Evolutionary conservation across 2,797 vertebrate species (phyloP).

Genomic region (Leuciscus waleckii): DNA sequence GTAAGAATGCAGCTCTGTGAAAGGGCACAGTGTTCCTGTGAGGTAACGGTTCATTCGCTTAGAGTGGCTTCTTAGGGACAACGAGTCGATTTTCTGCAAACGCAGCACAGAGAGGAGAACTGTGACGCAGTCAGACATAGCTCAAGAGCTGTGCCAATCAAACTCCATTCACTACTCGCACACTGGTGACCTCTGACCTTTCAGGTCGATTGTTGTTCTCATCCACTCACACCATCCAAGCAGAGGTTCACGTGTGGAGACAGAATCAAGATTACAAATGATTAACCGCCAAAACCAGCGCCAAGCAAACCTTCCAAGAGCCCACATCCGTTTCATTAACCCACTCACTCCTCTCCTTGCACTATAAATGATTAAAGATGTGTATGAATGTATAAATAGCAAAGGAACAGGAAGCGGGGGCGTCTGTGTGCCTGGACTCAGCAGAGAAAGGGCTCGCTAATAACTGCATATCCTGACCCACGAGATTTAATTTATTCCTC

Average conservation of each 20-base stretch:
- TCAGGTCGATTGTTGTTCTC: constrained; percentile 37
- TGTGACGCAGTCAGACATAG: constrained; percentile 1
- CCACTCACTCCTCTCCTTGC: constrained; percentile 68
- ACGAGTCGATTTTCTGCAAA: constrained; percentile 17
- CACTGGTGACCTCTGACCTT: not conserved
- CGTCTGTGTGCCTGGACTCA: constrained; percentile 46
- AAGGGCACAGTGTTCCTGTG: constrained; percentile 16
- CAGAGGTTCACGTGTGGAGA: constrained; percentile 40
- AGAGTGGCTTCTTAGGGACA: constrained; percentile 1
- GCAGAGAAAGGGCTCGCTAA: constrained; percentile 4
- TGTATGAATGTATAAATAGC: constrained; percentile 72
- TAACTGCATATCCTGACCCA: not conserved
- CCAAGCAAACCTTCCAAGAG: constrained; percentile 60
- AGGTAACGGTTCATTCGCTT: not conserved
- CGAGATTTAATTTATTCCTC: not conserved
- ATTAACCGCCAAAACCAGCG: constrained; percentile 57
- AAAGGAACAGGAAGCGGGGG: constrained; percentile 56
- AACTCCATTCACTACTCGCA: constrained; percentile 7
- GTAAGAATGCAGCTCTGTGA: constrained; percentile 11
- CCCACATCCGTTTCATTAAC: constrained; percentile 71
- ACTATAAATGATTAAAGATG: constrained; percentile 81
- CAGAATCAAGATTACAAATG: constrained; percentile 53
- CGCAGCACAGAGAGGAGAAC: constrained; percentile 13
- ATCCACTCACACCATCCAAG: constrained; percentile 30
- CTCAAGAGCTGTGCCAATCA: constrained; percentile 20